phyloP scores from a whole-genome alignment of 2,797 vertebrate species.

The Hyperoplus lanceolatus region DNA sequence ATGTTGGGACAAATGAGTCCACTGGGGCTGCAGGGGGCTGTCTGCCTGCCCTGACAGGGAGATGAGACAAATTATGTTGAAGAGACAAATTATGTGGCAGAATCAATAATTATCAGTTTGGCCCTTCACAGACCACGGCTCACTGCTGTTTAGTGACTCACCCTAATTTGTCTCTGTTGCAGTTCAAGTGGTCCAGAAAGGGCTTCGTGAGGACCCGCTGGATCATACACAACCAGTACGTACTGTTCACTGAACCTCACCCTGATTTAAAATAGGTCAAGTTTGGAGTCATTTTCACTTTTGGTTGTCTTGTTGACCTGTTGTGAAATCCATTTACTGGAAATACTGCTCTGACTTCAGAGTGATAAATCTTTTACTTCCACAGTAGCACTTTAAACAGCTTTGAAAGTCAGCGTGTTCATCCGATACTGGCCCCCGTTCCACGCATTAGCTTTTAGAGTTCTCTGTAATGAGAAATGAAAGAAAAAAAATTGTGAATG shows the following conservation, averaged over 20 bases:
- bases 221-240: slow-evolving; percentile 89
- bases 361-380: background rate
- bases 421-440: background rate
- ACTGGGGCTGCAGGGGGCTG: slow-evolving; percentile 58
- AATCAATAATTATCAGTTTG: slow-evolving; percentile 80
- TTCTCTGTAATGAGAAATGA: background rate
- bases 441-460: background rate
- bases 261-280: background rate
- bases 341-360: background rate
- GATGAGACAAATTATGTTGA: slow-evolving; percentile 81
- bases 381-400: background rate
- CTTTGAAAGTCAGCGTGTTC: background rate
- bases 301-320: background rate
- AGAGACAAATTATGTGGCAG: slow-evolving; percentile 77
- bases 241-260: slow-evolving; percentile 32
- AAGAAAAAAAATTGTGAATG: background rate
- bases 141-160: slow-evolving; percentile 69
- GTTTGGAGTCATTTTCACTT: background rate
- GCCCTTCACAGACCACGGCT: slow-evolving; percentile 61
- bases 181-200: slow-evolving; percentile 92
- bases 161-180: slow-evolving; percentile 72
- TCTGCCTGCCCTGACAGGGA: slow-evolving; percentile 74
- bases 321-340: background rate
- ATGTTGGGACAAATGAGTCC: slow-evolving; percentile 75
- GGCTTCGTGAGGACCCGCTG: slow-evolving; percentile 90